These are phyloP conservation scores for Geodia barretti DNA, from an alignment of 37 sponge, comb jelly and placozoan species.

Conservation along the genomic window DNA sequence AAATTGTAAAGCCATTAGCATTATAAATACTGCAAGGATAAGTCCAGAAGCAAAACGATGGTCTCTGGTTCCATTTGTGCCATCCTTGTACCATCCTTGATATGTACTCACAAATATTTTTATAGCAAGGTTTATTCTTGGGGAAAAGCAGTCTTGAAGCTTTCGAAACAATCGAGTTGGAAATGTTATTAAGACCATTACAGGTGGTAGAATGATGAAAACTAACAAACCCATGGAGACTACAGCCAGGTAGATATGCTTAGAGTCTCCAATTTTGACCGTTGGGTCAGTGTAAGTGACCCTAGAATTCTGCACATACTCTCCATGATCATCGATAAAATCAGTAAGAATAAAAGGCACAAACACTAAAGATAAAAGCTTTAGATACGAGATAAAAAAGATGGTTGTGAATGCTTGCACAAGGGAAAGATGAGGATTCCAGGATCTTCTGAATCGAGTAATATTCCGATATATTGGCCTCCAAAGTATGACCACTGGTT, in stretches of 20 bases:
- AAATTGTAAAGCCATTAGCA: too few species aligned
- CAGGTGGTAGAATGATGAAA: background rate
- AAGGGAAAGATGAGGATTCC: background rate
- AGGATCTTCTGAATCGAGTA: background rate
- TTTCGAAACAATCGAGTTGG: background rate
- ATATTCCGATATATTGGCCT: background rate
- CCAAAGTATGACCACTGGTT: background rate
- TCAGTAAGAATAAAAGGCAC: background rate
- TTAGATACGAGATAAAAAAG: background rate
- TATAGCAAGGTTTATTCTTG: too few species aligned
- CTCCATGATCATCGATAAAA: background rate
- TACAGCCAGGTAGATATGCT: background rate
- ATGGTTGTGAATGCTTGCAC: background rate
- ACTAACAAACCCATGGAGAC: background rate
- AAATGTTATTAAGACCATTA: background rate
- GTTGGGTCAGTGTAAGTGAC: background rate
- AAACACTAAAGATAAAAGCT: background rate
- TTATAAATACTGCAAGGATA: too few species aligned
- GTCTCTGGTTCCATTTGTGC: too few species aligned
- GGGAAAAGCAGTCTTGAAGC: background rate
- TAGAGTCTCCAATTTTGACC: background rate
- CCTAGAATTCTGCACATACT: background rate
- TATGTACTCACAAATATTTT: background rate
- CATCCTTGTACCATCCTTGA: constrained; percentile 8
- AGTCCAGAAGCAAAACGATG: too few species aligned